Base-by-base conservation (phyloP, 1,140 invertebrate species). In the Zelostemma sp. region DNA sequence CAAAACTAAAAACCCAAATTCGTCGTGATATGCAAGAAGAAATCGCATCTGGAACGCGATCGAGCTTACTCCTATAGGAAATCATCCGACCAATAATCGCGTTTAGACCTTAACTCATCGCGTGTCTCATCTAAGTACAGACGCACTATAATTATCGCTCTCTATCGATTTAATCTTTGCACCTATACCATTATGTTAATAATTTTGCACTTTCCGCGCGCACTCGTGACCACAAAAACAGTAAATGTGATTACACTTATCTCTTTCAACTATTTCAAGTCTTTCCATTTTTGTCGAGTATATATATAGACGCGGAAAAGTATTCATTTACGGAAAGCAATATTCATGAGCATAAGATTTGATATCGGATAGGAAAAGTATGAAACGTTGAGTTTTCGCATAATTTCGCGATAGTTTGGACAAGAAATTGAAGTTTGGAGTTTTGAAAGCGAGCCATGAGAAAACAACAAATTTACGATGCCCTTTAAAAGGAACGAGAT, bases 131-230 rank as follows among this genome's bases (percentile, higher is more conserved):
- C 63, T 64, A 64, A 64, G 60, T 63, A 64, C 54, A 56, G 56
- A 63, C 63, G 63, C 63, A 67, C 59, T 64, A 50, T 67, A 72
- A 72, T 72, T 72, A 67, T 72, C 64, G 50, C 64, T 63, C 33
- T 59, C 49, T 63, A 67, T 71, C 68, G 68, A 66, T 59, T 55
- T 45, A 67, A 72, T 72, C 69, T 72, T 49, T 33, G 35, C 46
- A 61, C 64, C 60, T 64, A 45, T 55, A 45, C 31, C 47, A 64
- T 72, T 72, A 72, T 67, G 63, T 67, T 67, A 61, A 72, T 72
- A 67, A 72, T 72, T 57, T 67, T 64, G 63, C 69, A 72, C 69
- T 72, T 64, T 67, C 59, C 63, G 59, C 55, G 68, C 58, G 68
- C 57, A 62, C 61, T 61, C 53, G 18, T 57, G 61, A 70, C 60